Evolutionary conservation across 2,888 invertebrate genomes (phyloP).

Genomic region (Ctenicera cuprea): DNA sequence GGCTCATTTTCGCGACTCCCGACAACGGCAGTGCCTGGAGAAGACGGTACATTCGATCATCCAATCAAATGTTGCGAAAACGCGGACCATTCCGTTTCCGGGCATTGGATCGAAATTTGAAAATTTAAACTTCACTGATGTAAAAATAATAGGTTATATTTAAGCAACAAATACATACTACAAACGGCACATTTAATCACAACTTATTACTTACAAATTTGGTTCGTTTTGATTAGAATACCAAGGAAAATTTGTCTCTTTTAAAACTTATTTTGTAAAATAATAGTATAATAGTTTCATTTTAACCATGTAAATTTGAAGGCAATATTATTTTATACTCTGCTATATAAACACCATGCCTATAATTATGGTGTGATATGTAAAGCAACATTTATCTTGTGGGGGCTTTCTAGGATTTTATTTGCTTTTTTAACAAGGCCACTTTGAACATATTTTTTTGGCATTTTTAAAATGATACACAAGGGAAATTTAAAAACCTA

Average conservation of each 20-base stretch:
- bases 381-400: too few species aligned
- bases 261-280: background rate
- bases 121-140: constrained; percentile 32
- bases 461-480: too few species aligned
- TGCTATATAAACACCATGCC: constrained; percentile 9
- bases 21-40: constrained; percentile 7
- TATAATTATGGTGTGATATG: background rate
- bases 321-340: background rate
- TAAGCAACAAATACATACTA: constrained; percentile 42
- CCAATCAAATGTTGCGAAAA: constrained; percentile 43
- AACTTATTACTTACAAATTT: constrained; percentile 35
- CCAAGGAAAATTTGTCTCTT: constrained; percentile 3
- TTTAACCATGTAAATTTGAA: background rate
- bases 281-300: too few species aligned
- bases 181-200: constrained; percentile 46
- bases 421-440: too few species aligned
- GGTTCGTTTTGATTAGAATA: constrained; percentile 26
- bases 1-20: constrained; percentile 29
- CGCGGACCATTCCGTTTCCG: constrained; percentile 45
- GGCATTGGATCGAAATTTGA: constrained; percentile 42
- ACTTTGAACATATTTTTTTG: too few species aligned
- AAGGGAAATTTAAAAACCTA: too few species aligned
- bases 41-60: constrained; percentile 17
- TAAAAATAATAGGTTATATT: constrained; percentile 43
- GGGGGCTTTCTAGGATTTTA: too few species aligned